Evolutionary conservation across 2,888 invertebrate species (phyloP).

Genomic region (Reticulitermes lucifugus): DNA sequence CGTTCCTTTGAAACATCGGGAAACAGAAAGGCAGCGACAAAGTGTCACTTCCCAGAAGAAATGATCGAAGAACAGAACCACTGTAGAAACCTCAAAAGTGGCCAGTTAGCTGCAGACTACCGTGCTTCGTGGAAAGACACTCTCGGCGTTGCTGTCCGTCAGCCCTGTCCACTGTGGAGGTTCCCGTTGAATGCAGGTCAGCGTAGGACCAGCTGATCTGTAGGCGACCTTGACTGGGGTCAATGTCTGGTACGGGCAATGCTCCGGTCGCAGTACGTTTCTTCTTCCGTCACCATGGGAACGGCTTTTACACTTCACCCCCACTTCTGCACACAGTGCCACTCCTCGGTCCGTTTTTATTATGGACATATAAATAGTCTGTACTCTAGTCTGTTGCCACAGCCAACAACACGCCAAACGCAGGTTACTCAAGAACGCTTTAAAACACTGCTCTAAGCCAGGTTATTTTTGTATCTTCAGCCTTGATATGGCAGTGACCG

Average conservation of each 20-base stretch:
- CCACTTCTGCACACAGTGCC: neutral
- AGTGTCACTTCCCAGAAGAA: too few species aligned
- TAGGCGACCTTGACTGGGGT: conserved; percentile 33
- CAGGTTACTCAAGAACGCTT: too few species aligned
- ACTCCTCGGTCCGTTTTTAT: neutral
- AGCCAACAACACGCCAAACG: neutral
- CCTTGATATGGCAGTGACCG: too few species aligned
- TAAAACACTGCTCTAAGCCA: too few species aligned
- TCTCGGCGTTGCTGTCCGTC: too few species aligned
- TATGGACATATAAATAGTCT: neutral
- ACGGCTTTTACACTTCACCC: neutral
- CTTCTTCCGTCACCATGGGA: conserved; percentile 22
- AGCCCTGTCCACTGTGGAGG: neutral
- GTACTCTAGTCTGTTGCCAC: neutral
- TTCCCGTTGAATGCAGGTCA: conserved; percentile 31
- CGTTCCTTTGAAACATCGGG: too few species aligned
- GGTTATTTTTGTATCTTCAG: too few species aligned
- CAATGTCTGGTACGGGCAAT: conserved; percentile 32
- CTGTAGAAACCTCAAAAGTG: too few species aligned
- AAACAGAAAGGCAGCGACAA: too few species aligned
- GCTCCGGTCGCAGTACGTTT: neutral
- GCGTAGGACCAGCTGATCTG: conserved; percentile 14
- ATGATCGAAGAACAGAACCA: too few species aligned
- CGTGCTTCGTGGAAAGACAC: too few species aligned
- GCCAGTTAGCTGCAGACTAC: too few species aligned